Base-by-base conservation (phyloP, 2,113 vertebrate genomes). In the Macquaria ambigua region DNA sequence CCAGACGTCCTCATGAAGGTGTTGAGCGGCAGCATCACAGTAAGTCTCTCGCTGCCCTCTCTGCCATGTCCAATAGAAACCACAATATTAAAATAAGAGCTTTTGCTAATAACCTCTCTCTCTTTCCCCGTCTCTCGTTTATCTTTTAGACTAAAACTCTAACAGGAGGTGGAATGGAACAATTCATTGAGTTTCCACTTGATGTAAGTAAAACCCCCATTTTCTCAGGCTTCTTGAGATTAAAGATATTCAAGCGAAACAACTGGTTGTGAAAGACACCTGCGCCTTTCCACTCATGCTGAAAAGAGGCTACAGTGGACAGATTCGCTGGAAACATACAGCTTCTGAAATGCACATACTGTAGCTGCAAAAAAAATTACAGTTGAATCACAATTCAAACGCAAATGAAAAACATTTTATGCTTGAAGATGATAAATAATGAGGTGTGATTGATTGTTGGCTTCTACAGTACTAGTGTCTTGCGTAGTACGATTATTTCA, bases 1-100 rank as follows among this genome's bases (percentile, higher is more conserved):
- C 91, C 94, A 80, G 92, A 85, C 85, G 93, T 94, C 87, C 97
- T 96, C 23, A 99, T 99, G 98, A 99, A 98, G 97, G 93, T 99
- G 89, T 92, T 96, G 93, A 97, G 96, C 85, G 95, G 95, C 93
- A 97, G 91, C 91, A 89, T 95, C 91, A 87, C 90, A 69, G 98
- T 99, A 92, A 85, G 97, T 97, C n/a, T 56, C 20, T 9, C 25
- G 3, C 7, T 28, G 23, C 28, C 46, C 11, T 10, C 71, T n/a
- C 18, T 0, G 6, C 23, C n/a, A 28, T 5, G 4, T 25, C 14
- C 9, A 8, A n/a, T 1, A 8, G 6, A 61, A 52, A 48, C 3
- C 25, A 5, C 12, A 11, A 41, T 12, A 0, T 20, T 25, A 20
- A 48, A 59, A 18, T 20, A 62, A 34, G 1, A 68, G 0, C 25